Percentiles rank a stretch among this genome's conserved stretches.
Evolutionary conservation across 2,888 invertebrate species (phyloP).

Genomic region (Anagyrus pseudococci): DNA sequence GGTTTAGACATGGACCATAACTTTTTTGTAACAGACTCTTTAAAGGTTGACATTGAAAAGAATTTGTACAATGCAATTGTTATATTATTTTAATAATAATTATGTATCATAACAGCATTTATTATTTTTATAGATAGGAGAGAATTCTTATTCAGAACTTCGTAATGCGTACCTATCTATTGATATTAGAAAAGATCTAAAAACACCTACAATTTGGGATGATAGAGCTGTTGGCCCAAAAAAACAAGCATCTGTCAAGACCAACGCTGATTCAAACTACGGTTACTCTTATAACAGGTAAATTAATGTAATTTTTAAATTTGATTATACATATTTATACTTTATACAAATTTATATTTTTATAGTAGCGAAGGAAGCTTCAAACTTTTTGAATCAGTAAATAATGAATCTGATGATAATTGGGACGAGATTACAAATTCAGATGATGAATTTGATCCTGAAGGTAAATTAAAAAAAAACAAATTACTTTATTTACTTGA

Average conservation of each 20-base stretch:
- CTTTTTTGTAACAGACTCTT: slow-evolving; percentile 20
- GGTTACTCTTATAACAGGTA: slow-evolving; percentile 2
- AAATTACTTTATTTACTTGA: neutral
- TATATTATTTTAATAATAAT: neutral
- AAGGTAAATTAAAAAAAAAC: slow-evolving; percentile 12
- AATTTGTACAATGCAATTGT: neutral
- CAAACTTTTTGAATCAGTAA: neutral
- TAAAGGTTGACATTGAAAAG: slow-evolving; percentile 21
- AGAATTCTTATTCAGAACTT: slow-evolving; percentile 15
- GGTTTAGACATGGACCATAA: slow-evolving; percentile 37
- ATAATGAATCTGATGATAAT: slow-evolving; percentile 24
- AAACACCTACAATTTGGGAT: neutral
- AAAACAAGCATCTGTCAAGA: neutral
- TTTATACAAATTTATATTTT: neutral
- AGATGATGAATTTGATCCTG: slow-evolving; percentile 36
- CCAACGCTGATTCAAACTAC: neutral
- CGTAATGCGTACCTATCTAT: neutral
- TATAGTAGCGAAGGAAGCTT: neutral
- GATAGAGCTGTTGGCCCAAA: neutral
- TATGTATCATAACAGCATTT: neutral
- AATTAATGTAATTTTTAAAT: neutral
- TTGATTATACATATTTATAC: too few relatives aligned
- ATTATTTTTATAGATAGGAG: slow-evolving; percentile 23
- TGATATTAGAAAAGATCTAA: too few relatives aligned
- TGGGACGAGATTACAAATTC: slow-evolving; percentile 28